Evolutionary conservation across 2,797 vertebrate species (phyloP).

Genomic region (Prunella strophiata): DNA sequence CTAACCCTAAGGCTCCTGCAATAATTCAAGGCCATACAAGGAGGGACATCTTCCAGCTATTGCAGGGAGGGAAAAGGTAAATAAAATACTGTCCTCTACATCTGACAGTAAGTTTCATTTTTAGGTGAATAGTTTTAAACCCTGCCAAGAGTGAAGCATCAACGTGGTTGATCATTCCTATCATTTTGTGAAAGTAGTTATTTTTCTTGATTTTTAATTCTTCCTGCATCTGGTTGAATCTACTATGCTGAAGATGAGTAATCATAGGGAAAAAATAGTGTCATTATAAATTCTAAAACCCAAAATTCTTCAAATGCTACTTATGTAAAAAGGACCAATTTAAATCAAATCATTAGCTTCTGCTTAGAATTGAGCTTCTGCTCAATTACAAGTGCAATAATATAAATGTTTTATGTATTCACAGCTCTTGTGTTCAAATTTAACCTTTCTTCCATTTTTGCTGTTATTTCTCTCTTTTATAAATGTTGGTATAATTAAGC

Average conservation of each 20-base stretch:
- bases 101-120: neutral
- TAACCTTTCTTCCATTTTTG: conserved; percentile 12
- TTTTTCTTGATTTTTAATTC: conserved; percentile 42
- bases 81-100: neutral
- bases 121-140: neutral
- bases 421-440: conserved; percentile 9
- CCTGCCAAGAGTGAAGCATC: neutral
- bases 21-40: neutral
- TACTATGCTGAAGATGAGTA: conserved; percentile 24
- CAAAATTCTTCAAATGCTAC: conserved; percentile 5
- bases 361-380: neutral
- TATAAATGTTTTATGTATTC: conserved; percentile 20
- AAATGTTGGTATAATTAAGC: conserved; percentile 38
- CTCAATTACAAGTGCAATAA: conserved; percentile 28
- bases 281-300: conserved; percentile 1
- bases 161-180: neutral
- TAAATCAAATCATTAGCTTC: conserved; percentile 29
- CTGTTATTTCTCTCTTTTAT: conserved; percentile 8
- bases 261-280: neutral
- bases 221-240: conserved; percentile 1
- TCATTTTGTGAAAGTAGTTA: conserved; percentile 6
- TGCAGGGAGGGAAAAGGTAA: neutral
- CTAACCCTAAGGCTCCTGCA: neutral
- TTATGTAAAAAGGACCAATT: conserved; percentile 27
- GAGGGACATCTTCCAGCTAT: neutral